Evolutionary conservation across 1,140 invertebrate species (phyloP), one percentile per base, ranked within the genome.

Genomic region (Lepidurus arcticus): DNA sequence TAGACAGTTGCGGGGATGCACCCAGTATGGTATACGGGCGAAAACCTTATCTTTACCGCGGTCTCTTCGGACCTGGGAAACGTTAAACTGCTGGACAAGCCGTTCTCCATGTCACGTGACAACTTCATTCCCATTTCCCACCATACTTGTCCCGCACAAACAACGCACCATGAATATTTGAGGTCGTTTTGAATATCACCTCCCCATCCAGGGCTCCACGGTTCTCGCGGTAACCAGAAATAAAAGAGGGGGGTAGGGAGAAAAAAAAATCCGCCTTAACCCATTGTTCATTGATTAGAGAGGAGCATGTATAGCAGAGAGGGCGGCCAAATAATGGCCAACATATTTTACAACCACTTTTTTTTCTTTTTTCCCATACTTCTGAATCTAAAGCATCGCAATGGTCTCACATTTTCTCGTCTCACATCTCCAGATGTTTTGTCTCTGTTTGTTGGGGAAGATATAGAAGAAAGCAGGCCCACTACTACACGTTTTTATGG

Each of bases 401-500:
- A 47, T 47, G 45, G 16, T 16, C 53, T 21, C 53, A 65, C 53
- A 65, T 65, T n/a, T 65, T 65, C 53, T 65, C 53, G 8, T 9
- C 53, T 65, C 53, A 11, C 53, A 47, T 47, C 45, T 47, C 53
- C 53, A 65, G 53, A 65, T 65, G 53, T 65, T 65, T 65, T 65
- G 53, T 65, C 53, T 65, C 53, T 65, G 53, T 34, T 34, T 34
- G 53, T 65, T 65, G 21, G 53, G 53, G 21, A 65, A 65, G 9
- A 65, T 65, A 65, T 65, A 65, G 53, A 65, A 65, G 53, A 65
- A 65, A 65, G 53, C 53, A 65, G 53, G 53, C 53, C 53, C 53
- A 65, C 53, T 65, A n/a, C 53, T 65, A 65, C 53, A 65, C 53
- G 53, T 65, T 65, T 65, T 65, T 65, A 11, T 65, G 53, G 53